These are phyloP conservation scores for Eira barbara DNA, from an alignment of 2,113 vertebrate species.

Conservation along the genomic window DNA sequence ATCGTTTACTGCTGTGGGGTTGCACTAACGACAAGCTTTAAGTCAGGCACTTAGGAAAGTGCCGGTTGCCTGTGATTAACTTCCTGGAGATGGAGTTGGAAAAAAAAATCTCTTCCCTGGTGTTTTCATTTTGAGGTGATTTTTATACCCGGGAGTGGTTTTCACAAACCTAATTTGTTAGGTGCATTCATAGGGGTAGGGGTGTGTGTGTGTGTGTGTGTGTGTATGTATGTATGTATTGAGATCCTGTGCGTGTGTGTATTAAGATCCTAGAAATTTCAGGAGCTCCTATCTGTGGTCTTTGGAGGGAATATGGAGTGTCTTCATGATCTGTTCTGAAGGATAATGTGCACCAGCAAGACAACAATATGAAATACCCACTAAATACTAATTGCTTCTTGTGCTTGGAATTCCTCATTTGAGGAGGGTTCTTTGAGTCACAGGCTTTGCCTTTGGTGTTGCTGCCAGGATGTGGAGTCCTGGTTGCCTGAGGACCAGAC, in stretches of 20 bases:
- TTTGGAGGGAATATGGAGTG: not conserved
- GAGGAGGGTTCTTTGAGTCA: not conserved
- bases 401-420: not conserved
- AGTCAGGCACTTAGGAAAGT: not conserved
- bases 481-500: conserved; percentile 16
- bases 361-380: not conserved
- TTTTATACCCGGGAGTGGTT: not conserved
- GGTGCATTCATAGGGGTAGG: not conserved
- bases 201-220: not conserved
- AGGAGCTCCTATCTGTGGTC: not conserved
- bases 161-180: not conserved
- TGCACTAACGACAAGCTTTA: not conserved
- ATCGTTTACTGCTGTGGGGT: not conserved
- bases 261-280: not conserved
- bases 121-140: conserved; percentile 3
- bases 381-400: not conserved
- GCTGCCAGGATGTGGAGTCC: not conserved
- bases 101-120: not conserved
- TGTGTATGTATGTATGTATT: not conserved
- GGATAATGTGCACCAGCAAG: not conserved
- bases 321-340: not conserved
- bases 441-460: not conserved
- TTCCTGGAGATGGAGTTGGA: not conserved
- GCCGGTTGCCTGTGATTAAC: not conserved
- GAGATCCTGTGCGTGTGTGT: not conserved